Conservation (phyloP, 2,113 vertebrate genomes). For the Gobio gobio region DNA sequence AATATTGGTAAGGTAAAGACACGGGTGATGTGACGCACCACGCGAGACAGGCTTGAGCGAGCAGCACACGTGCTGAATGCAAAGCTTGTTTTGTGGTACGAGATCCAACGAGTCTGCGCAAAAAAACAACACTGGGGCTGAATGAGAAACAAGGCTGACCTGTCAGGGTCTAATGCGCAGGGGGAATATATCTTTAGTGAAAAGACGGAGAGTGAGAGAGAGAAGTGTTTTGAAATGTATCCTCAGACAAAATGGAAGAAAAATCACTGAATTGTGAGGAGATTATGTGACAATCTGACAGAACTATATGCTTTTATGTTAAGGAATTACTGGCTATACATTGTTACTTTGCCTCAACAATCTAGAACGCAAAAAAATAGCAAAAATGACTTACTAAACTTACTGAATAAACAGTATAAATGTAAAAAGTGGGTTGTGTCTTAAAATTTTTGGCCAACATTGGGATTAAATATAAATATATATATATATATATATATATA, state of each 20-base stretch:
- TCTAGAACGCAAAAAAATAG: not conserved
- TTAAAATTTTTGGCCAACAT: not conserved
- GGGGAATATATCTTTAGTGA: slow-evolving; percentile 32
- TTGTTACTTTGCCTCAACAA: not conserved
- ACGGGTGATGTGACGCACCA: slow-evolving; percentile 17
- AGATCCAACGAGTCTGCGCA: not conserved
- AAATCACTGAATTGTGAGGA: not conserved
- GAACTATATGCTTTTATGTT: not conserved
- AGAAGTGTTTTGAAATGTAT: not conserved
- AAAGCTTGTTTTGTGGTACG: slow-evolving; percentile 25
- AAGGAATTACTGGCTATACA: not conserved
- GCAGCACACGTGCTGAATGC: slow-evolving; percentile 6
- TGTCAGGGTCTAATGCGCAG: slow-evolving; percentile 26
- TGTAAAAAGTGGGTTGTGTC: not conserved
- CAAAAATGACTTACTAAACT: not conserved
- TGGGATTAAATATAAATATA: not conserved
- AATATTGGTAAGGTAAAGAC: slow-evolving; percentile 36
- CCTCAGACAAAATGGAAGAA: slow-evolving; percentile 20
- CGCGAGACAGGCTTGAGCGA: slow-evolving; percentile 18
- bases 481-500: too few relatives aligned
- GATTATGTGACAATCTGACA: slow-evolving; percentile 13
- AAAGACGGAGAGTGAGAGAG: slow-evolving; percentile 16
- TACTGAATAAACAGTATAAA: not conserved
- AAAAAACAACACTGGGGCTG: slow-evolving; percentile 36
- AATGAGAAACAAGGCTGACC: slow-evolving; percentile 41